Conservation (phyloP, 2,113 vertebrate genomes). For the Corynorhinus townsendii region DNA sequence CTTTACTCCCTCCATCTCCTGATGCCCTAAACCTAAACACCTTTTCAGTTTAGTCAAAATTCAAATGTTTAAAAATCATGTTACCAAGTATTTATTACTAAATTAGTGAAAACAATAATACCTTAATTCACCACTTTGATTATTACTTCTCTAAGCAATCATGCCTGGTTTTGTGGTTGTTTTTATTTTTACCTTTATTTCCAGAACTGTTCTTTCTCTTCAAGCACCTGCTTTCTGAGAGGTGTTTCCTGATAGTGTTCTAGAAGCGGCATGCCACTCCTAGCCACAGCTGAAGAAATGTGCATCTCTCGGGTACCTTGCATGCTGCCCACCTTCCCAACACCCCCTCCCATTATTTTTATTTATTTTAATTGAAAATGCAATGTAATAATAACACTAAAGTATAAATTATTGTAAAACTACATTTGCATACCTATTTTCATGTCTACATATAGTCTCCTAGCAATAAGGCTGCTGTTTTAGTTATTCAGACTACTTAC, state of each 20-base stretch:
- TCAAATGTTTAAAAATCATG: not conserved
- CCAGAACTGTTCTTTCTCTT: not conserved
- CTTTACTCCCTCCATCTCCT: not conserved
- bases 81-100: not conserved
- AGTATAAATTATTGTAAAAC: not conserved
- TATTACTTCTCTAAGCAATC: not conserved
- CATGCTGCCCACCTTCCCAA: not conserved
- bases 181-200: not conserved
- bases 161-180: not conserved
- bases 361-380: slow-evolving; percentile 23
- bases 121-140: not conserved
- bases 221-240: not conserved
- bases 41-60: not conserved
- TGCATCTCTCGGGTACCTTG: not conserved
- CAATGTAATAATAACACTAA: not conserved
- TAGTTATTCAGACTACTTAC: not conserved
- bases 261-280: not conserved
- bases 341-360: not conserved
- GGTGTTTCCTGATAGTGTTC: not conserved
- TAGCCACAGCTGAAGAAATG: not conserved
- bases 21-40: not conserved
- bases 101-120: slow-evolving; percentile 24
- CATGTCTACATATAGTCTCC: not conserved
- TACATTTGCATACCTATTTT: not conserved
- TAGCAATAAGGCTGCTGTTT: not conserved